A percentile compares a stretch with the other conserved stretches of the same genome.
phyloP scores from a whole-genome alignment of 2,888 invertebrate genomes.

The Drosophila buzzatii region DNA sequence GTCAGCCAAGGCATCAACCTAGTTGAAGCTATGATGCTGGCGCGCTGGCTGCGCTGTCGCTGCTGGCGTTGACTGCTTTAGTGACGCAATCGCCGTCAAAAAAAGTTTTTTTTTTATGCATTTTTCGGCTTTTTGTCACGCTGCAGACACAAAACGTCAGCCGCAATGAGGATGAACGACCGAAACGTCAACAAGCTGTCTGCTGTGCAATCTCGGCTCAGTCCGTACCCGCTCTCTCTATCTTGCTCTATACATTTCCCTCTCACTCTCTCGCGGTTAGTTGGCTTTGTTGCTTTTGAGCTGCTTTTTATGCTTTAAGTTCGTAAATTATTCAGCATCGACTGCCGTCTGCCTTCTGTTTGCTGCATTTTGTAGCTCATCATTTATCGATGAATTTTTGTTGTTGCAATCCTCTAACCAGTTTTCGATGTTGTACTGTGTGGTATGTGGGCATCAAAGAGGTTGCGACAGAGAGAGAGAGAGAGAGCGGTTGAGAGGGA shows the following conservation, averaged over 20 bases:
- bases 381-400: slow-evolving; percentile 70
- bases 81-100: slow-evolving; percentile 75
- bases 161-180: slow-evolving; percentile 67
- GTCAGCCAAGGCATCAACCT: slow-evolving; percentile 40
- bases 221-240: background rate
- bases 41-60: slow-evolving; percentile 13
- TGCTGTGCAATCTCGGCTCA: slow-evolving; percentile 19
- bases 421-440: slow-evolving; percentile 19
- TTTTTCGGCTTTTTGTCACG: slow-evolving; percentile 78
- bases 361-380: slow-evolving; percentile 59
- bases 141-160: slow-evolving; percentile 52
- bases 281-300: slow-evolving; percentile 23
- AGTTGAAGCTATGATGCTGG: slow-evolving; percentile 43
- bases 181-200: slow-evolving; percentile 70
- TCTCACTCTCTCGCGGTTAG: background rate
- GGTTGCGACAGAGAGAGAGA: background rate
- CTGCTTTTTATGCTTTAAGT: slow-evolving; percentile 47
- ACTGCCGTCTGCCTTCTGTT: slow-evolving; percentile 33
- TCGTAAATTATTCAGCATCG: slow-evolving; percentile 70
- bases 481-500: too few species aligned
- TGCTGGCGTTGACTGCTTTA: slow-evolving; percentile 54
- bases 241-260: too few species aligned
- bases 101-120: slow-evolving; percentile 63
- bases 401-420: slow-evolving; percentile 50
- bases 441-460: background rate